These are phyloP conservation scores for Bos taurus DNA, from an alignment of 2,113 vertebrate genomes.

Conservation along the genomic window ARS-UCD2.0 NC_037328.1:80295501-80296000, in stretches of 20 bases:
- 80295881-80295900: neutral
- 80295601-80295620: neutral
- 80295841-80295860: neutral
- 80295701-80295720: too few relatives aligned
- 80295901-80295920: neutral
- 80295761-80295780: neutral
- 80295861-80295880: neutral
- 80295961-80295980: neutral
- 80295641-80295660: neutral
- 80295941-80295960: neutral
- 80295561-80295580: neutral
- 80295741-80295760: neutral
- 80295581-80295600: neutral
- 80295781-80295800: neutral
- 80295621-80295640: neutral
- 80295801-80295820: neutral
- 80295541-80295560: neutral
- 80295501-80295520: neutral
- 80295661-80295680: neutral
- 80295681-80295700: neutral
- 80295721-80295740: neutral
- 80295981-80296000: neutral
- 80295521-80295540: neutral
- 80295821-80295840: neutral
- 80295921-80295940: neutral